Evolutionary conservation across 2,797 vertebrate genomes (phyloP).

Genomic region (Squalus acanthias): DNA sequence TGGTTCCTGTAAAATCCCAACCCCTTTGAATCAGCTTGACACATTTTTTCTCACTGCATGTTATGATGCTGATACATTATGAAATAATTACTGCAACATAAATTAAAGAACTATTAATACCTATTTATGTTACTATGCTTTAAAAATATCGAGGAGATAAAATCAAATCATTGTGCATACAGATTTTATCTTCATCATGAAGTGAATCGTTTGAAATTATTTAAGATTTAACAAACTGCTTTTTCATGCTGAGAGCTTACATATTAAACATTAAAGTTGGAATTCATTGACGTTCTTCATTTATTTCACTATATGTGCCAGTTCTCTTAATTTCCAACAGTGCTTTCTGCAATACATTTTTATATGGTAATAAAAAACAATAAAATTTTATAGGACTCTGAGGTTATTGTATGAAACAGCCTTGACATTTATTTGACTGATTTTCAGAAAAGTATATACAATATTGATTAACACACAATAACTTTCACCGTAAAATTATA

Average conservation of each 20-base stretch:
- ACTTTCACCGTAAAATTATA: conserved; percentile 18
- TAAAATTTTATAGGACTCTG: conserved; percentile 29
- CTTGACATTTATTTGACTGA: conserved; percentile 33
- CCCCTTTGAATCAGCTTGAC: background rate
- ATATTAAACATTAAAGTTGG: conserved; percentile 4
- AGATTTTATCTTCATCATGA: conserved; percentile 21
- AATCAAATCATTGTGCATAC: background rate
- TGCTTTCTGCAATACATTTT: conserved; percentile 11
- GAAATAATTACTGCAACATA: background rate
- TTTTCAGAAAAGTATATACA: conserved; percentile 28
- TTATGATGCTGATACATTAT: background rate
- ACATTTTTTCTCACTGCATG: background rate
- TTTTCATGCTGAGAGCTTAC: background rate
- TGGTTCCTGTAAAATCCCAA: background rate
- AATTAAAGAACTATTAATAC: conserved; percentile 5
- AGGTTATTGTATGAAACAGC: conserved; percentile 30
- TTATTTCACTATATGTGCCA: background rate
- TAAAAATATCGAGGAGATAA: background rate
- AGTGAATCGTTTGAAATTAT: background rate
- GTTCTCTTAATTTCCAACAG: conserved; percentile 14
- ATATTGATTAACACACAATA: conserved; percentile 35
- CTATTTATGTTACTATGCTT: background rate
- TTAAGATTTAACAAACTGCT: conserved; percentile 23
- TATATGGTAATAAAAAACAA: conserved; percentile 24
- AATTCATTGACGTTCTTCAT: conserved; percentile 1